Percentiles rank a stretch among this genome's conserved stretches.
Evolutionary conservation across 2,113 vertebrate species (phyloP).

Genomic region (Tylochromis polylepis): DNA sequence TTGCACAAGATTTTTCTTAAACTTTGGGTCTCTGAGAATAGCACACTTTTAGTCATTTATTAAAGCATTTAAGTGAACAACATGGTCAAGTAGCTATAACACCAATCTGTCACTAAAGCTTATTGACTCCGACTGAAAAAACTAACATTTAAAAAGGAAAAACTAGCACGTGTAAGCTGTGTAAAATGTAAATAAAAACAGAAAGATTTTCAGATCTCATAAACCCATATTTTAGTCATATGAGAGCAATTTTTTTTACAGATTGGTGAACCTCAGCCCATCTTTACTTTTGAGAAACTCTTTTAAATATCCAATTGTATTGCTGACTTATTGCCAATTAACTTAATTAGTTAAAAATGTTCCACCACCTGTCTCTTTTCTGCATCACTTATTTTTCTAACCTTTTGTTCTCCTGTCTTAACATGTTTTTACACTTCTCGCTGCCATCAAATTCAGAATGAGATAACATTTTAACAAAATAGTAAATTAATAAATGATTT

Average conservation of each 20-base stretch:
- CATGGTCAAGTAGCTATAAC: neutral
- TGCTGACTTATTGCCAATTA: neutral
- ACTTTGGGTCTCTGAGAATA: neutral
- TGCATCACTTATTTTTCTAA: neutral
- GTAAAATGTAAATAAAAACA: neutral
- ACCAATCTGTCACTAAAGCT: neutral
- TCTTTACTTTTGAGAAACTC: neutral
- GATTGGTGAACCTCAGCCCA: neutral
- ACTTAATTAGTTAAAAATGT: neutral
- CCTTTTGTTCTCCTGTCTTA: too few species aligned
- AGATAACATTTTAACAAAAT: neutral
- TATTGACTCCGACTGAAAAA: neutral
- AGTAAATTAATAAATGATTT: neutral
- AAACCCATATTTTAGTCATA: neutral
- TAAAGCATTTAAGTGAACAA: neutral
- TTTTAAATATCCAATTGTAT: neutral
- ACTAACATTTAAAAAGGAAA: neutral
- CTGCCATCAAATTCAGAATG: neutral
- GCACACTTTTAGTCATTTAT: neutral
- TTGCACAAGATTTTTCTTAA: neutral
- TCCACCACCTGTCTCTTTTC: neutral
- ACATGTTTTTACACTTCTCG: neutral
- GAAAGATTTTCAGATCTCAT: neutral
- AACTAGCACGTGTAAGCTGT: neutral
- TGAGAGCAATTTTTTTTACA: neutral